Evolutionary conservation across 2,113 vertebrate species (phyloP).

Genomic region (Syrmaticus mikado): DNA sequence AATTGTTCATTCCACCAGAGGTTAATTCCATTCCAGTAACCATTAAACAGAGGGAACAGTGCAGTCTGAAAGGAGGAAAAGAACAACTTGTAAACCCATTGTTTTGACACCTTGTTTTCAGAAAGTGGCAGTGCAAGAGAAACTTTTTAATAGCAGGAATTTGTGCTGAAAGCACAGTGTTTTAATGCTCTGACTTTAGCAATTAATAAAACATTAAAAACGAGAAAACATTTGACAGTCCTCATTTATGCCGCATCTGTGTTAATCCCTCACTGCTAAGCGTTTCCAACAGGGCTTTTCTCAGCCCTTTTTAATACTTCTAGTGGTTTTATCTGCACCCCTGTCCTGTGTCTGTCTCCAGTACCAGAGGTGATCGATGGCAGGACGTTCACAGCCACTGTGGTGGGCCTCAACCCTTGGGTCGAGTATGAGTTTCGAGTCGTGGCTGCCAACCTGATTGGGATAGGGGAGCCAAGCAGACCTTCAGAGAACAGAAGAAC

Average conservation of each 20-base stretch:
- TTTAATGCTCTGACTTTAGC: not conserved
- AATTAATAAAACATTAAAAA: not conserved
- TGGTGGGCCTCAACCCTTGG: slow-evolving; percentile 95
- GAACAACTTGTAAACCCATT: not conserved
- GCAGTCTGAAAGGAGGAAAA: not conserved
- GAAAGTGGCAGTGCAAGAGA: not conserved
- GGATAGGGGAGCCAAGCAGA: slow-evolving; percentile 94
- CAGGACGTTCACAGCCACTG: slow-evolving; percentile 89
- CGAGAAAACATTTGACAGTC: rapidly evolving
- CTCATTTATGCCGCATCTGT: rapidly evolving
- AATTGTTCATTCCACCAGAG: slow-evolving; percentile 2
- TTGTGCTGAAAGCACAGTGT: not conserved
- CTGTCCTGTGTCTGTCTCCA: slow-evolving; percentile 53
- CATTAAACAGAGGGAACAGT: not conserved
- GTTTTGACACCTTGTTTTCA: not conserved
- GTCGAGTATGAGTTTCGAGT: slow-evolving; percentile 96
- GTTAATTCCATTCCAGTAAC: slow-evolving; percentile 37
- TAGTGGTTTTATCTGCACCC: not conserved
- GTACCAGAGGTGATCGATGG: slow-evolving; percentile 92
- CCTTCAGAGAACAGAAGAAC: slow-evolving; percentile 93
- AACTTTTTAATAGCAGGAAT: not conserved
- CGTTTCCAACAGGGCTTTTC: not conserved
- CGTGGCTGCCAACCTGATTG: slow-evolving; percentile 91
- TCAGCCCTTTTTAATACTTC: not conserved
- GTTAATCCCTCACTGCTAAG: rapidly evolving